These are phyloP conservation scores for Ardeotis arabs DNA, from an alignment of 2,113 vertebrate genomes.

Conservation along the genomic window DNA sequence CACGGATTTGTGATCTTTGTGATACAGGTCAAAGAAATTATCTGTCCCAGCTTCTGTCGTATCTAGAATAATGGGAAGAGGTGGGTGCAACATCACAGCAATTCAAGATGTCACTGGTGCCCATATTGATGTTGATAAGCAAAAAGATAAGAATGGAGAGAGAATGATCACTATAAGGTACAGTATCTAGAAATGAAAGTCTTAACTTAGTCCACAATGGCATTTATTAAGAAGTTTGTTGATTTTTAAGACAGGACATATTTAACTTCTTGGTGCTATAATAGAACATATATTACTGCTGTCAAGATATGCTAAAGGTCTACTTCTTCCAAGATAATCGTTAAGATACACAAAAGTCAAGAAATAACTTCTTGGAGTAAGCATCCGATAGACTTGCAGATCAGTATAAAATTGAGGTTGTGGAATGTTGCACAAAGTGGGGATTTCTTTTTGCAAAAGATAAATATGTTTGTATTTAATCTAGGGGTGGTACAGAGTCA, in stretches of 20 bases:
- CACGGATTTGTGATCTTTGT: slow-evolving; percentile 47
- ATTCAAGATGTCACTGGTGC: slow-evolving; percentile 99
- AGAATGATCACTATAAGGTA: slow-evolving; percentile 99
- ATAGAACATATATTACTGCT: background rate
- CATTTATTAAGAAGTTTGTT: background rate
- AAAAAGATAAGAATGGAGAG: slow-evolving; percentile 99
- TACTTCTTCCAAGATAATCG: background rate
- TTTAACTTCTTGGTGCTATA: background rate
- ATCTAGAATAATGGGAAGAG: slow-evolving; percentile 98
- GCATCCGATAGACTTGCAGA: background rate
- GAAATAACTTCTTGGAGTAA: background rate
- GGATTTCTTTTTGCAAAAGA: background rate
- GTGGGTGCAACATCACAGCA: slow-evolving; percentile 98
- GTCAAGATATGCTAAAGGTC: background rate
- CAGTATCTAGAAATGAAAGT: background rate
- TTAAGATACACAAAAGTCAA: background rate
- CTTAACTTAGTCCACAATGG: background rate
- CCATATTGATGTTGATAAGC: slow-evolving; percentile 98
- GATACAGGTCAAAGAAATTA: slow-evolving; percentile 94
- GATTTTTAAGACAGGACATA: background rate
- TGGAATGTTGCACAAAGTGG: rapidly evolving
- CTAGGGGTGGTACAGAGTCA: slow-evolving; percentile 96
- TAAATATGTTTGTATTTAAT: slow-evolving; percentile 17
- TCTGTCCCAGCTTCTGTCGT: slow-evolving; percentile 98
- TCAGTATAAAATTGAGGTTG: background rate